Percentiles rank a stretch among this genome's conserved stretches.
These are phyloP conservation scores for Popillia japonica DNA, from an alignment of 1,140 invertebrate species.

Conservation along the genomic window DNA sequence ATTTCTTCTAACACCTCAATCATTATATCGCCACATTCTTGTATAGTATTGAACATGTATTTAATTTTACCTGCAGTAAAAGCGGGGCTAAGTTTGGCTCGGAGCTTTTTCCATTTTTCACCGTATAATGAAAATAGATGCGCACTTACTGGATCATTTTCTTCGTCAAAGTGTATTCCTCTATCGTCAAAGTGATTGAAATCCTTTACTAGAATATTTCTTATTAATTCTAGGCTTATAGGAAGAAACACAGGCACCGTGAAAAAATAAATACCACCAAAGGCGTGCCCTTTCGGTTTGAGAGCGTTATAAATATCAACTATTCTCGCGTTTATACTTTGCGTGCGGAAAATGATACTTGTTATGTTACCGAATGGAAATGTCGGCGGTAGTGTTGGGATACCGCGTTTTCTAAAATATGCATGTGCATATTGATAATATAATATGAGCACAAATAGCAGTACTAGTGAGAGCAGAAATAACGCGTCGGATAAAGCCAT, in stretches of 20 bases:
- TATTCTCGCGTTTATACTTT: constrained; percentile 56
- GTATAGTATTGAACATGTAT: constrained; percentile 59
- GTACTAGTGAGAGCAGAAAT: background rate
- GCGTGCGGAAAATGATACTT: constrained; percentile 52
- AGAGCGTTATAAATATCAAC: constrained; percentile 51
- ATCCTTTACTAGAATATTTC: constrained; percentile 65
- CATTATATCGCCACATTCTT: constrained; percentile 53
- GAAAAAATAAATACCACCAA: constrained; percentile 62
- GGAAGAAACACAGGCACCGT: constrained; percentile 62
- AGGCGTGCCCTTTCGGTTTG: constrained; percentile 49
- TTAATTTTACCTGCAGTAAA: constrained; percentile 65
- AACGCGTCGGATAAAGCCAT: constrained; percentile 21
- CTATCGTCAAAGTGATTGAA: constrained; percentile 65
- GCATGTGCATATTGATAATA: constrained; percentile 53
- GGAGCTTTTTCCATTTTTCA: constrained; percentile 64
- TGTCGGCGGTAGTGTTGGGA: constrained; percentile 56
- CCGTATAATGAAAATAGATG: constrained; percentile 65
- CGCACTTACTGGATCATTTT: constrained; percentile 64
- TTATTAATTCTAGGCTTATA: constrained; percentile 68
- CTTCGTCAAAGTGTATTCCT: constrained; percentile 61
- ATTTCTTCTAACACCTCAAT: constrained; percentile 47
- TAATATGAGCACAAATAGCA: constrained; percentile 41
- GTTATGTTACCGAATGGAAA: constrained; percentile 58
- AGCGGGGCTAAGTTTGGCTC: constrained; percentile 63
- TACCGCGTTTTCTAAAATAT: constrained; percentile 60